Evolutionary conservation across 1,140 invertebrate species (phyloP).

Genomic region (Drosophila grimshawi): DNA sequence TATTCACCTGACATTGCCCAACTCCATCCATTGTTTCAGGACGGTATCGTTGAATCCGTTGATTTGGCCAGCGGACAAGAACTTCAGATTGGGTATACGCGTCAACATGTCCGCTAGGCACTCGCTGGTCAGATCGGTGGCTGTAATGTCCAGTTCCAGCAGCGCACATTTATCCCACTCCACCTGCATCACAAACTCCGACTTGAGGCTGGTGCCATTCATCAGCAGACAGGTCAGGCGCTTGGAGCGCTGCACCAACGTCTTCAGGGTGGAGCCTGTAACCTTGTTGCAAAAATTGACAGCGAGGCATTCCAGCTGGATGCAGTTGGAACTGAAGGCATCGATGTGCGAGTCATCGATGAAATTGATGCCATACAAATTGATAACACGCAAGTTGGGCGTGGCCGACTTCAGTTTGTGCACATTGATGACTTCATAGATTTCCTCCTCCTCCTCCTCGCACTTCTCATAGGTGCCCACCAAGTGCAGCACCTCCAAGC

Average conservation of each 20-base stretch:
- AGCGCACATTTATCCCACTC: constrained; percentile 97
- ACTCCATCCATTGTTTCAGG: constrained; percentile 94
- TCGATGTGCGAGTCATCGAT: constrained; percentile 99
- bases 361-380: constrained; percentile 98
- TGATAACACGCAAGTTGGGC: constrained; percentile 97
- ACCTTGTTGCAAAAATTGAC: constrained; percentile 99
- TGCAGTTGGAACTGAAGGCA: constrained; percentile 97
- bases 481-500: constrained; percentile 98
- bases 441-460: constrained; percentile 99
- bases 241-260: constrained; percentile 96
- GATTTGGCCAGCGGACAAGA: constrained; percentile 96
- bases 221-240: constrained; percentile 96
- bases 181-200: constrained; percentile 96
- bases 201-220: constrained; percentile 97
- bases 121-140: constrained; percentile 97
- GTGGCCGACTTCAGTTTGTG: constrained; percentile 98
- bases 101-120: constrained; percentile 97
- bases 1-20: constrained; percentile 89
- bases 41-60: constrained; percentile 99
- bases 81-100: constrained; percentile 93
- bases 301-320: constrained; percentile 97
- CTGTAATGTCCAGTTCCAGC: constrained; percentile 98
- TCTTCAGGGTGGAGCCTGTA: constrained; percentile 98
- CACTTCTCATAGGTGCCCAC: constrained; percentile 99
- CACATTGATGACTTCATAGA: constrained; percentile 99